Evolutionary conservation across 1,140 invertebrate genomes (phyloP).

Genomic region (Drosophila littoralis): DNA sequence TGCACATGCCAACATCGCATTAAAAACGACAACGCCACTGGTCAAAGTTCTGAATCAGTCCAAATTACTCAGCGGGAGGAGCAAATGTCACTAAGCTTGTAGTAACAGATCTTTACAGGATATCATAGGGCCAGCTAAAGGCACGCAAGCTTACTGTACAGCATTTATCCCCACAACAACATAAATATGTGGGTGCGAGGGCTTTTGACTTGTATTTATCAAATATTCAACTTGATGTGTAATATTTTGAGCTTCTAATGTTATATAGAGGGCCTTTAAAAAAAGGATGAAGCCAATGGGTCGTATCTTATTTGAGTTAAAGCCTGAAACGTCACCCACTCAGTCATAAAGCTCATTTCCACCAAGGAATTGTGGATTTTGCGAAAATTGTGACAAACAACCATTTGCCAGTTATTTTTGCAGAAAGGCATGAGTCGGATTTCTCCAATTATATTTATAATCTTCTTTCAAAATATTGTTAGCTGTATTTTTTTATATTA

Average conservation of each 20-base stretch:
- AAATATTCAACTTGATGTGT: background rate
- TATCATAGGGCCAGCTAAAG: background rate
- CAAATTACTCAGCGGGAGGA: slow-evolving; percentile 26
- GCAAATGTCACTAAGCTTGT: slow-evolving; percentile 20
- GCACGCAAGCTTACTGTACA: slow-evolving; percentile 14
- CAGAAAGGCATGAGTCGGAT: too few relatives aligned
- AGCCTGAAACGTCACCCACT: too few relatives aligned
- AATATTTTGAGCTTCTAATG: background rate
- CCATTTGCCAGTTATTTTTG: too few relatives aligned
- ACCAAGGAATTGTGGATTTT: too few relatives aligned
- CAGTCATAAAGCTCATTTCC: too few relatives aligned
- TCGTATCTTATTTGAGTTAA: too few relatives aligned
- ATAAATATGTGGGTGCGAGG: background rate
- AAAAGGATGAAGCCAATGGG: too few relatives aligned
- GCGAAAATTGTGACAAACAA: too few relatives aligned
- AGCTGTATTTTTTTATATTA: too few relatives aligned
- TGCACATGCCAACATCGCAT: slow-evolving; percentile 56
- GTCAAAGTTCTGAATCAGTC: slow-evolving; percentile 35
- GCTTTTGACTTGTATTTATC: background rate
- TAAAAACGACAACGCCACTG: slow-evolving; percentile 40
- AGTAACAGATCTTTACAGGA: slow-evolving; percentile 24
- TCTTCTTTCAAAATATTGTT: too few relatives aligned
- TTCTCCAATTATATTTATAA: too few relatives aligned
- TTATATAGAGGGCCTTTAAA: too few relatives aligned
- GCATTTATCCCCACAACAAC: slow-evolving; percentile 9